Percentiles rank a stretch among this genome's conserved stretches.
phyloP scores from a whole-genome alignment of 2,113 vertebrate genomes.

The Phalacrocorax aristotelis region DNA sequence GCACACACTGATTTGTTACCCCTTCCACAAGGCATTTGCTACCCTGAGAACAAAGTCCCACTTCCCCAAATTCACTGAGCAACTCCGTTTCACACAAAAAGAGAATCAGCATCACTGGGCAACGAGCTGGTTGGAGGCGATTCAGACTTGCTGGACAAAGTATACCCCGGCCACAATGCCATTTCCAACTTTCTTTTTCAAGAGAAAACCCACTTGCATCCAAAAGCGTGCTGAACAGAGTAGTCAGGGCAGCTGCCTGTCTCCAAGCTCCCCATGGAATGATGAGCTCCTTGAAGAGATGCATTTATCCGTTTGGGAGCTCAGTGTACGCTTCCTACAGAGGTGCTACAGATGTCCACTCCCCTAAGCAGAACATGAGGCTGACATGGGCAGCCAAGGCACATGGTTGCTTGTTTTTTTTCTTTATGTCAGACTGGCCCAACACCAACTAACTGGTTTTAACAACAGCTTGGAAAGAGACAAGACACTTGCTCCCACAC shows the following conservation, averaged over 20 bases:
- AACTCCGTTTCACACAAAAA: background rate
- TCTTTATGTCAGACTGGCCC: background rate
- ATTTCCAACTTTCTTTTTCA: background rate
- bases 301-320: background rate
- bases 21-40: background rate
- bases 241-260: background rate
- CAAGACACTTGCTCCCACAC: background rate
- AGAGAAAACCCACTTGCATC: background rate
- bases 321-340: background rate
- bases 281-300: fast-evolving
- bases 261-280: background rate
- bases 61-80: background rate
- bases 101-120: too few relatives aligned
- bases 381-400: background rate
- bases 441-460: background rate
- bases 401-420: background rate
- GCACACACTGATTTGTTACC: background rate
- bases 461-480: background rate
- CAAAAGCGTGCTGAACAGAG: background rate
- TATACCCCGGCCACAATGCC: fast-evolving
- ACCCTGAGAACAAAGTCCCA: background rate
- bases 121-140: background rate
- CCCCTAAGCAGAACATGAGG: fast-evolving
- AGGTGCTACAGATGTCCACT: background rate
- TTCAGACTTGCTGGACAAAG: background rate